Percentiles rank a stretch among this genome's conserved stretches.
These are phyloP conservation scores for Arion vulgaris DNA, from an alignment of 1,140 invertebrate species.

Conservation along the genomic window DNA sequence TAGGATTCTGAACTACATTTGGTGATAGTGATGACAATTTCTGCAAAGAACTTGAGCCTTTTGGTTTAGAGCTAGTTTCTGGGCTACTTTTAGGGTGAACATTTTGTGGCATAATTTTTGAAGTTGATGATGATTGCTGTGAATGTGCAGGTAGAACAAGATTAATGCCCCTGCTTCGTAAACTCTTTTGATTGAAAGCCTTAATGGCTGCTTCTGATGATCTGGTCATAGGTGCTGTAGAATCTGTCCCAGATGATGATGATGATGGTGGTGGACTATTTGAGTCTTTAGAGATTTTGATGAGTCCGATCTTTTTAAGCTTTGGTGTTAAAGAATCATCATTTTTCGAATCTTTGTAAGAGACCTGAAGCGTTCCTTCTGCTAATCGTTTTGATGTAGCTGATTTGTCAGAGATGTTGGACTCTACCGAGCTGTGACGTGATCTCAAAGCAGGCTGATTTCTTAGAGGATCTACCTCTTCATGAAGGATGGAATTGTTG, in stretches of 20 bases:
- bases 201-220: constrained; percentile 35
- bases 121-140: background rate
- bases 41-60: background rate
- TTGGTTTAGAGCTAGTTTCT: background rate
- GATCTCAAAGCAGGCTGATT: background rate
- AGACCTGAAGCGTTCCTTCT: background rate
- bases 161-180: constrained; percentile 20
- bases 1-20: background rate
- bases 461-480: background rate
- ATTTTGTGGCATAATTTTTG: constrained; percentile 5
- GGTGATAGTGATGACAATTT: background rate
- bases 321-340: constrained; percentile 24
- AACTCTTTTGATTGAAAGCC: constrained; percentile 33
- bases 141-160: background rate
- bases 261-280: background rate
- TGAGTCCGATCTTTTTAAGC: constrained; percentile 27
- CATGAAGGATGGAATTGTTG: background rate
- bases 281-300: constrained; percentile 16
- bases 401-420: constrained; percentile 25
- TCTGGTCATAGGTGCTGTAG: background rate
- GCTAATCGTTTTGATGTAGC: background rate
- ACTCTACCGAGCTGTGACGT: constrained; percentile 25
- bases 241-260: background rate
- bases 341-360: background rate
- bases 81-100: background rate